Base-by-base conservation (phyloP, 2,888 invertebrate genomes). In the Rotaria sp. region DNA sequence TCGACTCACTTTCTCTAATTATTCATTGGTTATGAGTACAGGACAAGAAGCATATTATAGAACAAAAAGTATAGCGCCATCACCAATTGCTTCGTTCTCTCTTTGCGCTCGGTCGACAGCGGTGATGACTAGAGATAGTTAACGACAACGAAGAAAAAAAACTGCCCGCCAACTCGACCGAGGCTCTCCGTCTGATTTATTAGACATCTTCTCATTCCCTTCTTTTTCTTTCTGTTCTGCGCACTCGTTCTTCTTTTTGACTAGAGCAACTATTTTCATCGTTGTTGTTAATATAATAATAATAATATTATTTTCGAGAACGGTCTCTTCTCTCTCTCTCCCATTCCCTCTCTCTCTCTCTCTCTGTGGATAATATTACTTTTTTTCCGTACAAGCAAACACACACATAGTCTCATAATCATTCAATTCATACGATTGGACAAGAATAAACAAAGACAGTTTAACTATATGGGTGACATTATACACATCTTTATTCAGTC, bases 61-160 rank as follows among this genome's bases (percentile, higher is more conserved):
- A 67, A 67, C 35, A 67, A 67, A 67, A 67, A 35, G 30, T 67
- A 67, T 67, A 67, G 67, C 67, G 67, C 67, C 67, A 67, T 67
- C 67, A 67, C 35, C 67, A 67, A 67, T 67, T 35, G 35, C 21
- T 67, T 35, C 30, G 30, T 67, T 35, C 35, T 67, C 18, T 35
- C 35, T 67, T 35, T 67, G 5, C 67, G 8, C 35, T 67, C 67
- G 35, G 67, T 67, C 67, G 67, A 67, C 67, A 67, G 67, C 67
- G 67, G 67, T 67, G 35, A 67, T 67, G 67, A 67, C 67, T 67
- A 67, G 67, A 67, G 67, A 67, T 67, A 67, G 67, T 67, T 67
- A 67, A 67, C 67, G 35, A 67, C 67, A 67, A 67, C 67, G 67
- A 67, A 67, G 67, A 67, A 67, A 67, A 50, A 55, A 67, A 67